phyloP scores from a whole-genome alignment of 1,140 invertebrate species.

The Colletes gigas region DNA sequence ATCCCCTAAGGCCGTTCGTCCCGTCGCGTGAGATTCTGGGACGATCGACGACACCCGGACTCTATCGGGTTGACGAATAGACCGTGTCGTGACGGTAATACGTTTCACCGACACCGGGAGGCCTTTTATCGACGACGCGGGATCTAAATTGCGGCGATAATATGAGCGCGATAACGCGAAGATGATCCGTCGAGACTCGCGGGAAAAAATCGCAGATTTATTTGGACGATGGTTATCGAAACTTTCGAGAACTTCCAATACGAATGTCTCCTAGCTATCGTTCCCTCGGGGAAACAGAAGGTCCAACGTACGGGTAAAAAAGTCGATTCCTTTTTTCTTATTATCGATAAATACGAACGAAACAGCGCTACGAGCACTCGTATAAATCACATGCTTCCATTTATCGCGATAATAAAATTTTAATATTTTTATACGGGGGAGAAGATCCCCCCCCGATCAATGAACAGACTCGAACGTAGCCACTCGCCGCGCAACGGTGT shows the following conservation, averaged over 20 bases:
- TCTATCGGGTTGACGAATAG: slow-evolving; percentile 44
- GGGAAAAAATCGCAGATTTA: slow-evolving; percentile 27
- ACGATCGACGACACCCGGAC: slow-evolving; percentile 14
- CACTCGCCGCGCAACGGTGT: neutral
- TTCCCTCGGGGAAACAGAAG: slow-evolving; percentile 16
- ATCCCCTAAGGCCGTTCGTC: slow-evolving; percentile 39
- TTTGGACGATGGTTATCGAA: slow-evolving; percentile 40
- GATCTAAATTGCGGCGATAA: slow-evolving; percentile 51
- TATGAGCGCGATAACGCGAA: neutral
- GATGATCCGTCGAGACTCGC: slow-evolving; percentile 1
- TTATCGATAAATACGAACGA: neutral
- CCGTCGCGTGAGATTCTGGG: slow-evolving; percentile 34
- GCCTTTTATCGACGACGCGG: slow-evolving; percentile 27
- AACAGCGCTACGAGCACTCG: too few species aligned
- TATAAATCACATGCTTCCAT: neutral
- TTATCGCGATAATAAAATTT: neutral
- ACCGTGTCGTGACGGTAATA: slow-evolving; percentile 22
- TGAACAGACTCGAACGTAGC: neutral
- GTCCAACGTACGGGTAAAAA: neutral
- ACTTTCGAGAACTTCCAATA: slow-evolving; percentile 1
- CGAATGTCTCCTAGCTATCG: neutral
- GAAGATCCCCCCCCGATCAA: neutral
- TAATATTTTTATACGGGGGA: neutral
- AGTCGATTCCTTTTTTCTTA: neutral
- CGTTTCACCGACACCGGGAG: slow-evolving; percentile 24